Evolutionary conservation across 2,888 invertebrate species (phyloP).

Genomic region (Carabus problematicus): DNA sequence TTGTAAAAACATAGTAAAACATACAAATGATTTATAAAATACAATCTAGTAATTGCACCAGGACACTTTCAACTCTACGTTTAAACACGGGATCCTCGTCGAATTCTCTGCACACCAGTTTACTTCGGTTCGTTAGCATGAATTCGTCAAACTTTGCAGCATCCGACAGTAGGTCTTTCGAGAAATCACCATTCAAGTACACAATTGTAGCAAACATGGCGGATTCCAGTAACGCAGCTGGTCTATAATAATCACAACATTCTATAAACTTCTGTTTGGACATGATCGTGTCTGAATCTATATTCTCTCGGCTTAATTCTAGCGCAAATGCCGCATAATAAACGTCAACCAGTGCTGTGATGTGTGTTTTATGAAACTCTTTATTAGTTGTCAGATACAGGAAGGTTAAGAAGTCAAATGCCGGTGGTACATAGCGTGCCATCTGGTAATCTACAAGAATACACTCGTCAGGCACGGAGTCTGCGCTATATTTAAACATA

Average conservation of each 20-base stretch:
- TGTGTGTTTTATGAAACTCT: conserved; percentile 61
- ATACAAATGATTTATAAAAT: conserved; percentile 24
- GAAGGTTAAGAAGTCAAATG: conserved; percentile 67
- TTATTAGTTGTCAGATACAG: conserved; percentile 64
- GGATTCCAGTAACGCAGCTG: conserved; percentile 65
- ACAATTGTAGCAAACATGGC: conserved; percentile 63
- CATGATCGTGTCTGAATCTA: conserved; percentile 59
- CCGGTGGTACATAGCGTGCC: conserved; percentile 69
- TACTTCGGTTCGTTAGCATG: conserved; percentile 62
- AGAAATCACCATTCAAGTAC: conserved; percentile 63
- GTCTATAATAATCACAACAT: conserved; percentile 61
- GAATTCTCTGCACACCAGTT: conserved; percentile 65
- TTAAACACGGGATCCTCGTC: conserved; percentile 61
- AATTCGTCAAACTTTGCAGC: conserved; percentile 65
- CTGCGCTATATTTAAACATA: conserved; percentile 59
- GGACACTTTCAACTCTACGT: conserved; percentile 62
- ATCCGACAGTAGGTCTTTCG: conserved; percentile 60
- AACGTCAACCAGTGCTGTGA: conserved; percentile 61
- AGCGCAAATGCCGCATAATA: conserved; percentile 64
- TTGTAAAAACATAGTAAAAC: background rate
- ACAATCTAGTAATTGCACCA: conserved; percentile 55
- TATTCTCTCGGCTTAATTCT: conserved; percentile 57
- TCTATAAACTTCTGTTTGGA: conserved; percentile 59
- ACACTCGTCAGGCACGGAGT: conserved; percentile 63
- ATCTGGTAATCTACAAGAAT: conserved; percentile 75